phyloP scores from a whole-genome alignment of 2,797 vertebrate genomes.

The Sebastes variabilis region DNA sequence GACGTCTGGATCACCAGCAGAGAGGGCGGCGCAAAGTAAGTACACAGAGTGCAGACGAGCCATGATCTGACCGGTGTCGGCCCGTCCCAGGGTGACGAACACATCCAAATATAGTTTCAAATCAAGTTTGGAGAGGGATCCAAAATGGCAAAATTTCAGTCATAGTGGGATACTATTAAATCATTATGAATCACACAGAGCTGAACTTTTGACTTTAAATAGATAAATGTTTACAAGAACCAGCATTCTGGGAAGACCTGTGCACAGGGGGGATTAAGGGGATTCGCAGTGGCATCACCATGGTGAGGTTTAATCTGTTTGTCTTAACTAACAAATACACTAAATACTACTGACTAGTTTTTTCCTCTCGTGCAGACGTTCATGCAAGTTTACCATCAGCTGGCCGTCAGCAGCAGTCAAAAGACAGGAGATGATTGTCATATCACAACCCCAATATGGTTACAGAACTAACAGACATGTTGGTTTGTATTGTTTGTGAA shows the following conservation, averaged over 20 bases:
- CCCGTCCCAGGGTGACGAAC: not conserved
- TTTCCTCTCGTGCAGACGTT: not conserved
- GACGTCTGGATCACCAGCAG: not conserved
- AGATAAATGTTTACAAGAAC: not conserved
- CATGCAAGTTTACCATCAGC: not conserved
- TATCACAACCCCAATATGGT: not conserved
- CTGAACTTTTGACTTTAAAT: not conserved
- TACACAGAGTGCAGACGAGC: conserved; percentile 40
- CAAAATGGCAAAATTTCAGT: not conserved
- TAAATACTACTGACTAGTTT: not conserved
- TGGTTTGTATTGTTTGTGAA: not conserved
- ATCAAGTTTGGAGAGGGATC: not conserved
- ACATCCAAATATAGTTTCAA: not conserved
- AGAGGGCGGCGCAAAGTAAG: conserved; percentile 41
- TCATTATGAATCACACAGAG: not conserved
- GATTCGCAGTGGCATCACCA: not conserved
- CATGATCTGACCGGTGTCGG: conserved; percentile 19
- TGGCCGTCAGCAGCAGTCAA: not conserved
- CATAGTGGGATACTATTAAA: not conserved
- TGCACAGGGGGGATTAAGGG: not conserved
- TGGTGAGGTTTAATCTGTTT: not conserved
- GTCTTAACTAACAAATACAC: not conserved
- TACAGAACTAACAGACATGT: not conserved
- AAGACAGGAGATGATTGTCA: not conserved
- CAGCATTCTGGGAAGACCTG: not conserved